A percentile compares a stretch with the other conserved stretches of the same genome.
Conservation (phyloP, 1,140 invertebrate genomes). For the Tyrophagus putrescentiae region DNA sequence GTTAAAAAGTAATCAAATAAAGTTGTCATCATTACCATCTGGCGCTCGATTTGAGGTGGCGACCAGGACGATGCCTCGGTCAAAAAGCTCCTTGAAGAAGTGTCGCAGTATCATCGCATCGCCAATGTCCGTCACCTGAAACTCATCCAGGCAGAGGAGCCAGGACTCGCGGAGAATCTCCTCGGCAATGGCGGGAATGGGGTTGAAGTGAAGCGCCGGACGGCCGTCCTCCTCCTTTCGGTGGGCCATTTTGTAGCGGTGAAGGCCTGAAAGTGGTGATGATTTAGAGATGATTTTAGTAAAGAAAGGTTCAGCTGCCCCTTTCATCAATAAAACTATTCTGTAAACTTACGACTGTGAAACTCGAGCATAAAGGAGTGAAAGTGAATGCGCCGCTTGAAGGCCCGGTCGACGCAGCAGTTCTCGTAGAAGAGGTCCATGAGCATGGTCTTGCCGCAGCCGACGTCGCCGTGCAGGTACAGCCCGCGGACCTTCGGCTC, state of each 20-base stretch:
- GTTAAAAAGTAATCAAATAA: not conserved
- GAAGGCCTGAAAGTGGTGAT: not conserved
- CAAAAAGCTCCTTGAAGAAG: constrained; percentile 84
- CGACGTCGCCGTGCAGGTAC: constrained; percentile 42
- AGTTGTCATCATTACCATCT: constrained; percentile 39
- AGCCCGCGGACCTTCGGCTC: constrained; percentile 30
- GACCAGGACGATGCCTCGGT: constrained; percentile 75
- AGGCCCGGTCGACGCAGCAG: constrained; percentile 39
- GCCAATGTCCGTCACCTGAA: constrained; percentile 96
- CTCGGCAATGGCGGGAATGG: constrained; percentile 80
- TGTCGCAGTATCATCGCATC: constrained; percentile 96
- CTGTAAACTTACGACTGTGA: constrained; percentile 44
- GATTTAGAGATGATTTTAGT: not conserved
- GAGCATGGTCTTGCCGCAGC: constrained; percentile 93
- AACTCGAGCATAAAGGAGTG: constrained; percentile 95
- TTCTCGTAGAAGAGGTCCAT: constrained; percentile 93
- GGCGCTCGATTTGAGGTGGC: constrained; percentile 91
- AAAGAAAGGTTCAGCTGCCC: constrained; percentile 36
- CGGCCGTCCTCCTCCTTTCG: not conserved
- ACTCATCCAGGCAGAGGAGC: constrained; percentile 97
- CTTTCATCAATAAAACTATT: no score
- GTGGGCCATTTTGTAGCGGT: not conserved
- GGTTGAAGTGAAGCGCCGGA: constrained; percentile 56
- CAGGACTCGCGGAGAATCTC: constrained; percentile 66
- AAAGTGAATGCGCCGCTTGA: constrained; percentile 79